Conservation (phyloP, 1,140 invertebrate genomes). For the Drosophila kikkawai region DNA sequence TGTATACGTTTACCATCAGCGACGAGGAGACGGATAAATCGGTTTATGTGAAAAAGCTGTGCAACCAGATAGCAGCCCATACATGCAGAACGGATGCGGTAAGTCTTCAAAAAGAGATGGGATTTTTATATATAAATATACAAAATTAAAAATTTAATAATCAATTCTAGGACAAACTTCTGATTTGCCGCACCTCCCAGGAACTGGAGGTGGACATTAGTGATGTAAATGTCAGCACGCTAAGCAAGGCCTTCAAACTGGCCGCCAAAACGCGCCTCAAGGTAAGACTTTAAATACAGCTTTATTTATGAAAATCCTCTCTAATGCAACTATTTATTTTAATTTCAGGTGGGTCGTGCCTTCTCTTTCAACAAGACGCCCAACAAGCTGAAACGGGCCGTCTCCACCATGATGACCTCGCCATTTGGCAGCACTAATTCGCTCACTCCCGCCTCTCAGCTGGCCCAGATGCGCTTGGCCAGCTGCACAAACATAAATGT, state of each 20-base stretch:
- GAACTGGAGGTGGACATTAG: constrained; percentile 94
- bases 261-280: constrained; percentile 93
- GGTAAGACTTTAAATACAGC: constrained; percentile 81
- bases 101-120: constrained; percentile 76
- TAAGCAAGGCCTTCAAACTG: constrained; percentile 95
- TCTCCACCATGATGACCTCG: constrained; percentile 96
- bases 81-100: constrained; percentile 93
- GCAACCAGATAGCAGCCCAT: constrained; percentile 94
- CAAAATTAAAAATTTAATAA: too few relatives aligned
- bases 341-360: constrained; percentile 90
- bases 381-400: constrained; percentile 95
- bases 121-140: too few relatives aligned
- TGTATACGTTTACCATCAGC: constrained; percentile 94
- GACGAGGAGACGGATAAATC: constrained; percentile 93
- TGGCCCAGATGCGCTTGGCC: constrained; percentile 92
- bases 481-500: constrained; percentile 94
- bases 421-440: constrained; percentile 93
- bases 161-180: constrained; percentile 73
- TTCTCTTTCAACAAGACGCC: constrained; percentile 98
- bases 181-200: constrained; percentile 89
- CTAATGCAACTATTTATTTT: background rate
- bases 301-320: background rate
- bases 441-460: constrained; percentile 90
- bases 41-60: constrained; percentile 92
- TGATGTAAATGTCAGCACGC: constrained; percentile 92